Evolutionary conservation across 2,888 invertebrate species (phyloP).

Genomic region (Zaprionus bogoriensis): DNA sequence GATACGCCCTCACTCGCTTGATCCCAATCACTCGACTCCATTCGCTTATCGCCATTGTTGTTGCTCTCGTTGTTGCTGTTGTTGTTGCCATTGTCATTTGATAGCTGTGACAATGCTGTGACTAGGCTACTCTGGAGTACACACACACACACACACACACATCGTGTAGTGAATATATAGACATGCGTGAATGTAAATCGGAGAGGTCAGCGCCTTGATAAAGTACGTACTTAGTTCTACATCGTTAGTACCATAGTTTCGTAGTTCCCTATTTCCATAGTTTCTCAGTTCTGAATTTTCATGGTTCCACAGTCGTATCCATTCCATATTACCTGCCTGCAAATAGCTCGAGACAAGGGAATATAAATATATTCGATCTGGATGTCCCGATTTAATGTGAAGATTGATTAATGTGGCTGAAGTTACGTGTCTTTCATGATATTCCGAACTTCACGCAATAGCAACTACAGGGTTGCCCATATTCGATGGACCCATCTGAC

Average conservation of each 20-base stretch:
- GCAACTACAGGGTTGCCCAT: too few species aligned
- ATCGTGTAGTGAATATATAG: background rate
- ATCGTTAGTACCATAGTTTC: conserved; percentile 35
- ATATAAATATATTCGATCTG: too few species aligned
- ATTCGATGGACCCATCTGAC: too few species aligned
- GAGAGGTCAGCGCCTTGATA: conserved; percentile 52
- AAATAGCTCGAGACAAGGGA: too few species aligned
- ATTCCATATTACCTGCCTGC: too few species aligned
- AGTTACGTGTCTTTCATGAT: too few species aligned
- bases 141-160: conserved; percentile 14
- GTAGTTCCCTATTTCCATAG: too few species aligned
- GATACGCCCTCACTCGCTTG: conserved; percentile 18
- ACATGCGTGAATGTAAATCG: background rate
- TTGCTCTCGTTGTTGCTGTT: conserved; percentile 14
- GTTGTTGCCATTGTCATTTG: conserved; percentile 43
- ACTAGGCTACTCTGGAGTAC: conserved; percentile 2
- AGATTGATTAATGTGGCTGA: too few species aligned
- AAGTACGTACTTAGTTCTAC: conserved; percentile 26
- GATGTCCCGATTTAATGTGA: too few species aligned
- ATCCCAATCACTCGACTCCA: conserved; percentile 39
- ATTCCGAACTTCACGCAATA: too few species aligned
- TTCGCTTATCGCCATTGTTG: conserved; percentile 42
- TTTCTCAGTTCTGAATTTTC: too few species aligned
- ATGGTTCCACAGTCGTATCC: too few species aligned
- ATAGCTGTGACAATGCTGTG: conserved; percentile 48